phyloP scores from a whole-genome alignment of 2,888 invertebrate species.

The Ceriagrion tenellum region DNA sequence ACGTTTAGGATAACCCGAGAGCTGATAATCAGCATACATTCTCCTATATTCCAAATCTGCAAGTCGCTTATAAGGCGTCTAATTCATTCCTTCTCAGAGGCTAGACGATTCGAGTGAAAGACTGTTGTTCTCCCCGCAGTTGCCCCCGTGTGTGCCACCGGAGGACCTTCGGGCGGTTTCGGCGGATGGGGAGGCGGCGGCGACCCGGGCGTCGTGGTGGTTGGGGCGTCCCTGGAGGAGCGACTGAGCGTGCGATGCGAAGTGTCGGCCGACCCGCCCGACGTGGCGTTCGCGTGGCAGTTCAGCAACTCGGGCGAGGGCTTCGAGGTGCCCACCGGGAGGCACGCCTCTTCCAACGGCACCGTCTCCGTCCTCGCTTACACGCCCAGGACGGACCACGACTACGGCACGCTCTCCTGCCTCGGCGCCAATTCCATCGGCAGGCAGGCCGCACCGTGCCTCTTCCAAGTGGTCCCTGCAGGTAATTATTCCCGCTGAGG shows the following conservation, averaged over 20 bases:
- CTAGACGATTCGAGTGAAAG: too few relatives aligned
- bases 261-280: constrained; percentile 92
- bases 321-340: constrained; percentile 87
- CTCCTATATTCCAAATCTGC: too few relatives aligned
- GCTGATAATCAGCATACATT: too few relatives aligned
- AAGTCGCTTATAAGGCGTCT: too few relatives aligned
- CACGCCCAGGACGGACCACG: constrained; percentile 84
- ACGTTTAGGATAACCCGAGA: too few relatives aligned
- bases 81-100: too few relatives aligned
- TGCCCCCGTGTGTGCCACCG: constrained; percentile 42
- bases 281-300: constrained; percentile 93
- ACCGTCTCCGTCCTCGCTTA: constrained; percentile 81
- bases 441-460: constrained; percentile 89
- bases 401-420: constrained; percentile 94
- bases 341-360: constrained; percentile 83
- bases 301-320: constrained; percentile 94
- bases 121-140: background rate
- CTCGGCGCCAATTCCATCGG: constrained; percentile 92
- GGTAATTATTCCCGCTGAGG: constrained; percentile 79
- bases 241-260: constrained; percentile 81
- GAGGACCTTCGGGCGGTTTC: background rate
- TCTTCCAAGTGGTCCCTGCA: constrained; percentile 93
- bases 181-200: background rate
- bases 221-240: constrained; percentile 92
- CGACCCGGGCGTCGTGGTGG: constrained; percentile 83